These are phyloP conservation scores for Silurus glanis DNA, from an alignment of 2,113 vertebrate species.

Conservation along the genomic window DNA sequence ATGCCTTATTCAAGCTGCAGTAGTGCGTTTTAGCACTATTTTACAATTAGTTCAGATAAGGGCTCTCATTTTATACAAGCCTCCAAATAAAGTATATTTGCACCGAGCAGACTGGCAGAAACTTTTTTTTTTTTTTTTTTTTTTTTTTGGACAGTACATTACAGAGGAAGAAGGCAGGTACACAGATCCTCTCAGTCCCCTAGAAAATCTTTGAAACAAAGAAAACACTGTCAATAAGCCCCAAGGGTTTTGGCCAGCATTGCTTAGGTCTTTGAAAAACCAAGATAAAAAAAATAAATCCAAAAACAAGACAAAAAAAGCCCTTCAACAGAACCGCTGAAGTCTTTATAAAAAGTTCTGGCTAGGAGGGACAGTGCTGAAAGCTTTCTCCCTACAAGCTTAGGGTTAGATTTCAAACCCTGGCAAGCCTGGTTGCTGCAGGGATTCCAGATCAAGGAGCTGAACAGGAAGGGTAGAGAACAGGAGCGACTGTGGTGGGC, in stretches of 20 bases:
- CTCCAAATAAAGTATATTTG: background rate
- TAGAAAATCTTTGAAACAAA: slow-evolving; percentile 3
- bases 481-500: background rate
- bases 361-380: slow-evolving; percentile 40
- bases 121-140: background rate
- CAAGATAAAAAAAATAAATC: slow-evolving; percentile 16
- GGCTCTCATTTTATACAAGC: background rate
- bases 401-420: slow-evolving; percentile 44
- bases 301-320: background rate
- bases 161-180: slow-evolving; percentile 10
- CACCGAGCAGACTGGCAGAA: background rate
- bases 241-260: background rate
- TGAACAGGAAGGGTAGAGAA: slow-evolving; percentile 20
- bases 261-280: slow-evolving; percentile 48
- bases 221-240: slow-evolving; percentile 13
- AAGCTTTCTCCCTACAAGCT: slow-evolving; percentile 29
- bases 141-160: background rate
- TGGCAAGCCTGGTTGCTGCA: slow-evolving; percentile 34
- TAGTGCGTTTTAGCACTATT: background rate
- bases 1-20: background rate
- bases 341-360: slow-evolving; percentile 15
- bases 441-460: slow-evolving; percentile 35
- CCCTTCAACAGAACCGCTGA: slow-evolving; percentile 35
- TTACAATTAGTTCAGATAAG: background rate
- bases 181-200: slow-evolving; percentile 20